Percentiles rank a stretch among this genome's conserved stretches.
Evolutionary conservation across 2,113 vertebrate species (phyloP).

Genomic region (Serilophus lunatus): DNA sequence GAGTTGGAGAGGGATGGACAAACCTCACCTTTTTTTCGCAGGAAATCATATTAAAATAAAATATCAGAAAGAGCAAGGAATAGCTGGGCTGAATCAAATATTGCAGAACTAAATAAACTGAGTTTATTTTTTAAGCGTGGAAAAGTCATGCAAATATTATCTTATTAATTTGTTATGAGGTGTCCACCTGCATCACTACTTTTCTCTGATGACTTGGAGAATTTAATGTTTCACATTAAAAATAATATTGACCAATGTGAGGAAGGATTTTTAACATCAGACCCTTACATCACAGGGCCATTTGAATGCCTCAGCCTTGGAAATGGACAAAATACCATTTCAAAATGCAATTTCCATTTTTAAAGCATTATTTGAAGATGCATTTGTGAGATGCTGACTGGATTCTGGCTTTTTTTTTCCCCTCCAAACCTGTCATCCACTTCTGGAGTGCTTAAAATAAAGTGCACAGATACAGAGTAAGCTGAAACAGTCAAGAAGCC

Average conservation of each 20-base stretch:
- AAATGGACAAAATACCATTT: conserved; percentile 69
- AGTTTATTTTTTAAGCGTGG: background rate
- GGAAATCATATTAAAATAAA: background rate
- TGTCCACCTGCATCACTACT: background rate
- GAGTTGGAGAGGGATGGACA: background rate
- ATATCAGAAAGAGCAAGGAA: background rate
- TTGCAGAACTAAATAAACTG: background rate
- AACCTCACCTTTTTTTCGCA: background rate
- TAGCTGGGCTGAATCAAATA: background rate
- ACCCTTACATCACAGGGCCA: background rate
- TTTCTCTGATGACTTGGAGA: background rate
- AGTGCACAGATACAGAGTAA: conserved; percentile 85
- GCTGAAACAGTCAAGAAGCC: conserved; percentile 90
- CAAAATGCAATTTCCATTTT: conserved; percentile 80
- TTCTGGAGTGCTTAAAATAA: conserved; percentile 90
- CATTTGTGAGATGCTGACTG: conserved; percentile 78
- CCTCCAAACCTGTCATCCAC: conserved; percentile 86
- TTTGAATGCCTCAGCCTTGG: conserved; percentile 57
- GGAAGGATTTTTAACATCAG: background rate
- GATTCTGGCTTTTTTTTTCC: conserved; percentile 56
- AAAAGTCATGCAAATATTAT: background rate
- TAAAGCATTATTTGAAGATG: conserved; percentile 80
- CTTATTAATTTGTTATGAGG: background rate
- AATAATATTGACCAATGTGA: background rate
- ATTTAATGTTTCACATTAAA: background rate